Evolutionary conservation across 1,140 invertebrate genomes (phyloP), one percentile per base, ranked within the genome.

Genomic region (Periplaneta americana): DNA sequence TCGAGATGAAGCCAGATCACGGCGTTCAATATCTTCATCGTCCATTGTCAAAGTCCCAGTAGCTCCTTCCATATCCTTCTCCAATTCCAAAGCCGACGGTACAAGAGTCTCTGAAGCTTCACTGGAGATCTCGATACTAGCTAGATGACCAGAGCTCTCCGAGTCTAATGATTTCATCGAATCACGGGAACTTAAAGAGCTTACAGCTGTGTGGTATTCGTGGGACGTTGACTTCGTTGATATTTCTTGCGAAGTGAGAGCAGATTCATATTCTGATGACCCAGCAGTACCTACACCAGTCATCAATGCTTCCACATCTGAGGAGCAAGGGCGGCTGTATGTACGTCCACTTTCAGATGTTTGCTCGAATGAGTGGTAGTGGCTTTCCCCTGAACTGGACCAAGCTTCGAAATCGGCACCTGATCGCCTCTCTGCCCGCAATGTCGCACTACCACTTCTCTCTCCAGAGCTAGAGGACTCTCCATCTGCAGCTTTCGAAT

Each of bases 41-140:
- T 87, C 86, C 36, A 83, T 75, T 36, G 84, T 83, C 31, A 83
- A 84, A 33, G 82, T 85, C 81, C 85, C 84, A 78, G 79, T 48
- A 39, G 85, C 84, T 31, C 83, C 82, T 33, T 87, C 86, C 82
- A 87, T 85, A 79, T 88, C 87, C 80, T 86, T 86, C 82, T 91
- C 90, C 28, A 90, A 83, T 85, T 92, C 91, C 83, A 90, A 87
- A 15, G 88, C 89, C 17, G 96, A 97, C 11, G 96, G 94, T 18
- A 98, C 94, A 39, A 98, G 86, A 10, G 97, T 98, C 89, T 98
- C 97, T 2, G 96, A 97, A 33, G 95, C 90, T 87, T 98, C 96
- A 75, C 96, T 97, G 11, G 95, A 94, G 74, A 91, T 88, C 89
- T 97, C 96, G 83, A 97, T 91, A 87, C 96, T 97, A 11, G 93